Base-by-base conservation (phyloP, 2,797 vertebrate genomes). In the Gymnothorax reevesii region DNA sequence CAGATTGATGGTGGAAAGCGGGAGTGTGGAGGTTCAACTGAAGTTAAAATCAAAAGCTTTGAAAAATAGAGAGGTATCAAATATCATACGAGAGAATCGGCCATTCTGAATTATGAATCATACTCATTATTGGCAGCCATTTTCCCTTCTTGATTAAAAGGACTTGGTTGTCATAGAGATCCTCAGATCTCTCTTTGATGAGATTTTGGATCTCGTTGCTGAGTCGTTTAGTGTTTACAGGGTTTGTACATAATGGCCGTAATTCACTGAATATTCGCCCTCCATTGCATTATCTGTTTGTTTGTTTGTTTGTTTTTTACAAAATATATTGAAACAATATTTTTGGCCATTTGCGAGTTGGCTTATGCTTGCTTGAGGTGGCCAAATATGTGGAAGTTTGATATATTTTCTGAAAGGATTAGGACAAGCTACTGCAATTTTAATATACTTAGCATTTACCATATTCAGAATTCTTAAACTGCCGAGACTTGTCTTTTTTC, bases 81-180 rank as follows among this genome's bases (percentile, higher is more conserved):
- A 57, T n/a, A 83, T 83, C 82, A 83, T 27, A 83, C 55, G 20
- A 5, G 8, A n/a, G 4, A 60, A 60, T 4, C 12, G 9, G 57
- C 25, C 49, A 33, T 60, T 83, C 57, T 83, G 82, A 64, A 66
- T 66, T 64, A 66, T 84, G 33, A 69, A 80, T 83, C 60, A 80
- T 60, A 83, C 52, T 66, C 75, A 49, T 25, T 17, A 57, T 86
- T 77, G 17, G 52, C 52, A 80, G 77, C 77, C 55, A 52, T 80
- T 80, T 80, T 80, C n/a, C 64, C 33, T 55, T 22, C 52, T 80
- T 80, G 77, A 80, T 80, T 80, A 80, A 80, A 80, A 54, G 55
- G 77, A 55, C 77, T 80, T 22, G 17, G 77, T 80, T 55, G 52
- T 80, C 77, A 80, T 80, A 80, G 77, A 55, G 77, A 80, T 80